These are phyloP conservation scores for Epistrophe grossulariae DNA, from an alignment of 2,888 invertebrate genomes.

Conservation along the genomic window DNA sequence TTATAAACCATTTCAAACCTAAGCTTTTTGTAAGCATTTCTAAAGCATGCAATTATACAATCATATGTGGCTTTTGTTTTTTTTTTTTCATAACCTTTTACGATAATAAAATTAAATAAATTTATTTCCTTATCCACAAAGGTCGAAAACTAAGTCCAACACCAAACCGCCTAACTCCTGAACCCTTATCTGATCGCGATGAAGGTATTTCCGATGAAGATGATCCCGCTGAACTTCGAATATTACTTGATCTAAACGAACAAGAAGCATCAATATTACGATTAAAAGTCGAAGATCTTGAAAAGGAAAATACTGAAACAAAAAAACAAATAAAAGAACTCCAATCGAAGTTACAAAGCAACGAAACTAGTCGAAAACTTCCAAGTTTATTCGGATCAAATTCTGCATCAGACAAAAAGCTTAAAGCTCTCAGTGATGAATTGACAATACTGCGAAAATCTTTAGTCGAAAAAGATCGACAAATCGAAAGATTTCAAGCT, in stretches of 20 bases:
- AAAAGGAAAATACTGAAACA: constrained; percentile 90
- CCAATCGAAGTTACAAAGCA: constrained; percentile 87
- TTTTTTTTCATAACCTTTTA: rapidly evolving
- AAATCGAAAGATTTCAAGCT: constrained; percentile 90
- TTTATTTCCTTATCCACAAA: constrained; percentile 77
- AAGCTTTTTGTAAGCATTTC: background rate
- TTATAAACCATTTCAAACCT: too few relatives aligned
- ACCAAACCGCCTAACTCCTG: constrained; percentile 87
- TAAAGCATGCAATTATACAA: background rate
- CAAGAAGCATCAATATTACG: constrained; percentile 94
- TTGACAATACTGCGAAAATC: constrained; percentile 90
- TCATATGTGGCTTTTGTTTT: background rate
- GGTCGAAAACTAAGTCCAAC: constrained; percentile 89
- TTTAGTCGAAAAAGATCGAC: constrained; percentile 92
- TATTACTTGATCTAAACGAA: constrained; percentile 94
- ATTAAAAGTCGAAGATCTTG: constrained; percentile 93
- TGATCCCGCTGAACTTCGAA: constrained; percentile 92
- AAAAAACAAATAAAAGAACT: constrained; percentile 91
- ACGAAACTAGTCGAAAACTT: constrained; percentile 50
- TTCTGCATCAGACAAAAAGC: constrained; percentile 79
- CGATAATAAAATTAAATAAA: background rate
- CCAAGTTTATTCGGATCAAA: constrained; percentile 77
- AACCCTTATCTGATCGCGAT: constrained; percentile 88
- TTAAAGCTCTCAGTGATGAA: constrained; percentile 89
- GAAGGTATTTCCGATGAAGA: constrained; percentile 91